Percentiles rank a stretch among this genome's conserved stretches.
phyloP scores from a whole-genome alignment of 2,113 vertebrate genomes.

The Egretta garzetta region DNA sequence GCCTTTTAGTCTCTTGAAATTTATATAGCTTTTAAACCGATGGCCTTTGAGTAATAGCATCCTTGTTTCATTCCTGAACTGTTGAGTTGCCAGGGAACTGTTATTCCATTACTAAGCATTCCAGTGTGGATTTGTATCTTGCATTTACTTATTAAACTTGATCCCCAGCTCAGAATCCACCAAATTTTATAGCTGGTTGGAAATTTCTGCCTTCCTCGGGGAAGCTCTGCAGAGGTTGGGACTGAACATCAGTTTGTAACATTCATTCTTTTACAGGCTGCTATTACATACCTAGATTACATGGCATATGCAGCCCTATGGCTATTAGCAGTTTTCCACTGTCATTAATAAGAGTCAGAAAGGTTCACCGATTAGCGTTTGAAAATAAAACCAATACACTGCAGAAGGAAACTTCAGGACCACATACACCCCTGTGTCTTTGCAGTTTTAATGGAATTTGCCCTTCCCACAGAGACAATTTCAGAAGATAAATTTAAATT shows the following conservation, averaged over 20 bases:
- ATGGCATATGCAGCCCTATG: background rate
- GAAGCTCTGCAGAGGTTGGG: background rate
- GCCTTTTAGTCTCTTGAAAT: background rate
- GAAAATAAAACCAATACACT: background rate
- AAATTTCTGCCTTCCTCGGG: background rate
- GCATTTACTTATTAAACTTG: background rate
- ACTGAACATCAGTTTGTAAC: background rate
- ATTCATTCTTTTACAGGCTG: background rate
- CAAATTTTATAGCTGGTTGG: background rate
- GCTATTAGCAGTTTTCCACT: background rate
- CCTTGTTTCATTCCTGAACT: background rate
- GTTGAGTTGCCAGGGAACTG: background rate
- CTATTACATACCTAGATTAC: background rate
- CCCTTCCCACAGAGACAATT: background rate
- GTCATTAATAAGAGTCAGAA: background rate
- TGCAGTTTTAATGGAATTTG: background rate
- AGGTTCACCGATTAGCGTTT: background rate
- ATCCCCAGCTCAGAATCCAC: background rate
- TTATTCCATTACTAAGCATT: background rate
- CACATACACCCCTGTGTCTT: background rate
- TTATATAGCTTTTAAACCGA: background rate
- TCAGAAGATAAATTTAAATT: background rate
- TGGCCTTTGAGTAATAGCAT: background rate
- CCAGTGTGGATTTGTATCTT: background rate
- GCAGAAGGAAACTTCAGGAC: background rate